Conservation (phyloP, 2,797 vertebrate species). For the Clarias platycephalus region DNA sequence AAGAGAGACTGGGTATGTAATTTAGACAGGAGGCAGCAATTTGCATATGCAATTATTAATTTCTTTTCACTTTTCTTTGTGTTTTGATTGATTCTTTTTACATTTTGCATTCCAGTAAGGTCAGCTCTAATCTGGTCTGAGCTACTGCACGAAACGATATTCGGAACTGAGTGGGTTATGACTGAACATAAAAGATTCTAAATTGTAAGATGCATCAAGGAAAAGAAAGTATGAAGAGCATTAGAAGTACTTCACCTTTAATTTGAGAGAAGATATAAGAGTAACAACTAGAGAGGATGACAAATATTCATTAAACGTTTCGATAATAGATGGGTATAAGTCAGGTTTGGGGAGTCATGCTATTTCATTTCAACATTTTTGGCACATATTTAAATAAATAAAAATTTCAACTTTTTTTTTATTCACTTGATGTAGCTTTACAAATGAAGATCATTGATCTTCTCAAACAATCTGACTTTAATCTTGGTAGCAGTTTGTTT, state of each 20-base stretch:
- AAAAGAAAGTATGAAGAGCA: constrained; percentile 34
- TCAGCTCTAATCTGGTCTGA: constrained; percentile 36
- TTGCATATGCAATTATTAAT: constrained; percentile 56
- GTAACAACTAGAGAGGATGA: constrained; percentile 23
- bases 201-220: constrained; percentile 18
- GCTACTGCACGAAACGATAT: constrained; percentile 5
- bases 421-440: neutral
- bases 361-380: neutral
- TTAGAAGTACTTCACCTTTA: neutral
- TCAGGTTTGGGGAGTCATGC: neutral
- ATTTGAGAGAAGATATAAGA: constrained; percentile 20
- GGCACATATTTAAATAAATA: no score
- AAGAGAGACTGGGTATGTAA: constrained; percentile 50
- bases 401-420: no score
- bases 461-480: neutral
- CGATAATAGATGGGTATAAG: neutral
- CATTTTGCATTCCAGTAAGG: constrained; percentile 47
- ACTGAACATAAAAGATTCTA: constrained; percentile 22
- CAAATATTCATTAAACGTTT: constrained; percentile 29
- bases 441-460: neutral
- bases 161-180: neutral
- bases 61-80: constrained; percentile 50
- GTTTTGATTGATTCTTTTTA: constrained; percentile 54
- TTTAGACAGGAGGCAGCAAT: constrained; percentile 60
- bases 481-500: neutral